A percentile compares a stretch with the other conserved stretches of the same genome.
Conservation (phyloP, 2,888 invertebrate genomes). For the Eristalis tenax region DNA sequence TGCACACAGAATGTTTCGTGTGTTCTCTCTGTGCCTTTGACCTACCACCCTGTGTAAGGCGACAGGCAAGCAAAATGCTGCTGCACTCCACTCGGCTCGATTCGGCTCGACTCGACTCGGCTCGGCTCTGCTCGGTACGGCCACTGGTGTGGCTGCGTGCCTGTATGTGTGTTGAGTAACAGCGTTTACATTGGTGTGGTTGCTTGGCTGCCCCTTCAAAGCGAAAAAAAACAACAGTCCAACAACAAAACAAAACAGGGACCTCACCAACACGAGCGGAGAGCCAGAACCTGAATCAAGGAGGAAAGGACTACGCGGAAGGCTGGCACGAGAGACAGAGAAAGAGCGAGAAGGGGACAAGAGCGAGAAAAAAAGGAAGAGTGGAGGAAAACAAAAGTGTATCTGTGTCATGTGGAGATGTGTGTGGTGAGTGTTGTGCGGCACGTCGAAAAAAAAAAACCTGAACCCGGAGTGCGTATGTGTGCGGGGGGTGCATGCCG, state of each 20-base stretch:
- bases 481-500: slow-evolving; percentile 7
- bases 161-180: slow-evolving; percentile 15
- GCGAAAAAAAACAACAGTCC: not conserved
- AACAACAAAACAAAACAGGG: slow-evolving; percentile 19
- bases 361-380: slow-evolving; percentile 9
- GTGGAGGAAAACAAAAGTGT: slow-evolving; percentile 22
- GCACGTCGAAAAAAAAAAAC: slow-evolving; percentile 33
- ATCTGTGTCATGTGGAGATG: slow-evolving; percentile 61
- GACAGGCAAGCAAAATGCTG: not conserved
- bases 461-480: slow-evolving; percentile 46
- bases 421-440: not conserved
- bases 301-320: slow-evolving; percentile 12
- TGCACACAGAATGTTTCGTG: not conserved
- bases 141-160: not conserved
- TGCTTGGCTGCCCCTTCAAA: not conserved
- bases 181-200: slow-evolving; percentile 18
- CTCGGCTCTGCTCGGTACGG: not conserved
- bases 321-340: not conserved
- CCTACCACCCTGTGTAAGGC: slow-evolving; percentile 57
- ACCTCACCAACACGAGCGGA: slow-evolving; percentile 26
- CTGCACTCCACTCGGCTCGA: not conserved
- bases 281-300: slow-evolving; percentile 37
- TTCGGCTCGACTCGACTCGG: too few species aligned
- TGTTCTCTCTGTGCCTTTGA: slow-evolving; percentile 57
- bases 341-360: not conserved